A percentile compares a stretch with the other conserved stretches of the same genome.
phyloP scores from a whole-genome alignment of 2,888 invertebrate species.

The Parthenolecanium corni region DNA sequence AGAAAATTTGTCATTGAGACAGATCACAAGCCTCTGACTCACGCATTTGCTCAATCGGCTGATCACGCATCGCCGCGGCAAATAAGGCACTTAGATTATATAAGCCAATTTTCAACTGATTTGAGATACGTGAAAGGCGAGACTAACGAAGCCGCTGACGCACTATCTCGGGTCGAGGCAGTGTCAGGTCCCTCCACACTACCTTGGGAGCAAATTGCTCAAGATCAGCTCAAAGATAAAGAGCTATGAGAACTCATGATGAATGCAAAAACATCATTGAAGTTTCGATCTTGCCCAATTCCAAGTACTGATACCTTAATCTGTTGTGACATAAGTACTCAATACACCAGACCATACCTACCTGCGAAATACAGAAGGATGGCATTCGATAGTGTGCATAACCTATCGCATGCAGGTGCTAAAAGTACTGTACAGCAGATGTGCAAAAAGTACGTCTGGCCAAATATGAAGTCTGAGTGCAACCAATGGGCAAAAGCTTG shows the following conservation, averaged over 20 bases:
- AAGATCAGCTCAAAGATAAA: background rate
- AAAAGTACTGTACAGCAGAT: conserved; percentile 35
- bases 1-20: conserved; percentile 26
- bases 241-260: background rate
- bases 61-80: conserved; percentile 15
- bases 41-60: conserved; percentile 26
- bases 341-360: background rate
- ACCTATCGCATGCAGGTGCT: conserved; percentile 34
- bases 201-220: background rate
- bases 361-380: background rate
- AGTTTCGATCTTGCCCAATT: too few relatives aligned
- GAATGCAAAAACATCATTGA: too few relatives aligned
- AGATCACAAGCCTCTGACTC: conserved; percentile 30
- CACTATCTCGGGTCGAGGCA: conserved; percentile 23
- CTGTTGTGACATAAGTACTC: too few relatives aligned
- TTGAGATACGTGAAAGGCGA: conserved; percentile 25
- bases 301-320: too few relatives aligned
- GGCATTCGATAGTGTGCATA: conserved; percentile 31
- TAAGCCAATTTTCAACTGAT: conserved; percentile 29
- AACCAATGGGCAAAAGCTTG: conserved; percentile 36
- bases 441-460: conserved; percentile 38
- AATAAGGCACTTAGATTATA: conserved; percentile 20
- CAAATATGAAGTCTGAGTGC: conserved; percentile 36
- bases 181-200: background rate
- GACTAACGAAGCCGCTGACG: conserved; percentile 26